phyloP scores from a whole-genome alignment of 2,113 vertebrate genomes.

The Phoxinus phoxinus region DNA sequence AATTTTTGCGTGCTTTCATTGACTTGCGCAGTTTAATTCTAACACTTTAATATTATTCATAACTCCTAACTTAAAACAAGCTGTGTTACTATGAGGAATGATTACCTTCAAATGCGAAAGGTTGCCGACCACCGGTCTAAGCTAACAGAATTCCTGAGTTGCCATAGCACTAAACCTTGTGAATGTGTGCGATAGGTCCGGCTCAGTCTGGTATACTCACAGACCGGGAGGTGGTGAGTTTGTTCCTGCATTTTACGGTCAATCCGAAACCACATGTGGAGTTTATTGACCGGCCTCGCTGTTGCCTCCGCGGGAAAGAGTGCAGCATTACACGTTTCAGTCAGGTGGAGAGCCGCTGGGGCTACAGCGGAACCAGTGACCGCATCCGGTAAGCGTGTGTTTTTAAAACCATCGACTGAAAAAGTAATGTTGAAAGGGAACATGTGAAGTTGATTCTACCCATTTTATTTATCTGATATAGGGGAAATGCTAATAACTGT shows the following conservation, averaged over 20 bases:
- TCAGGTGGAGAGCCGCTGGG: slow-evolving; percentile 92
- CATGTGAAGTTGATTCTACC: neutral
- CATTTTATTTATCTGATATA: neutral
- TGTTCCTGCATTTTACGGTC: slow-evolving; percentile 89
- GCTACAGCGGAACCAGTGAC: slow-evolving; percentile 90
- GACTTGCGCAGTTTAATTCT: too few relatives aligned
- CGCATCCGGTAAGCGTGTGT: slow-evolving; percentile 79
- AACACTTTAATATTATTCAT: too few relatives aligned
- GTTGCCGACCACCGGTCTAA: too few relatives aligned
- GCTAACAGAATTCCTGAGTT: neutral
- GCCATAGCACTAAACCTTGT: neutral
- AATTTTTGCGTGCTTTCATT: too few relatives aligned
- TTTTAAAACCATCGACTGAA: neutral
- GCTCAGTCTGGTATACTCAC: slow-evolving; percentile 89
- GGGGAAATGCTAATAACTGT: neutral
- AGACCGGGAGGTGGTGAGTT: slow-evolving; percentile 86
- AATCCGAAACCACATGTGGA: slow-evolving; percentile 89
- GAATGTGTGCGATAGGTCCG: slow-evolving; percentile 72
- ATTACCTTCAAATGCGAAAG: too few relatives aligned
- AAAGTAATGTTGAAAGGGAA: neutral
- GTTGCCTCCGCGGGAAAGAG: slow-evolving; percentile 89
- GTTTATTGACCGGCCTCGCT: slow-evolving; percentile 87
- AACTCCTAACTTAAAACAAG: too few relatives aligned
- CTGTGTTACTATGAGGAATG: too few relatives aligned
- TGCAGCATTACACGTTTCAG: slow-evolving; percentile 90